A percentile compares a stretch with the other conserved stretches of the same genome.
These are phyloP conservation scores for Gnathonemus echidnorhynchus DNA, from an alignment of 2,113 vertebrate species.

Conservation along the genomic window DNA sequence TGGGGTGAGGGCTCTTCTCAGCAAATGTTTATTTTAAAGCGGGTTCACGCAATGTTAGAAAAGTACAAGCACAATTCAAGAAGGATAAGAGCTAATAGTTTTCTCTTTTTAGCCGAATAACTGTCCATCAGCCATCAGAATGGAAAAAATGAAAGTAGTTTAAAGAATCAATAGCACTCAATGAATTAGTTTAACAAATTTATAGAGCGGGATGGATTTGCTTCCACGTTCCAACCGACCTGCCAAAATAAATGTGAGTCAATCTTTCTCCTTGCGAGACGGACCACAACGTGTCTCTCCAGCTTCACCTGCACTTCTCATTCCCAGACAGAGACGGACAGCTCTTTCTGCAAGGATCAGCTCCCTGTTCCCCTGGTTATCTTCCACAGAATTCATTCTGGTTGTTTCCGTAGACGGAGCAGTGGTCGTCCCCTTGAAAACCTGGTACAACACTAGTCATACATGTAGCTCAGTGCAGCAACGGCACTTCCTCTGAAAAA, in stretches of 20 bases:
- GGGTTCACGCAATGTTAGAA: neutral
- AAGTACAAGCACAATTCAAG: neutral
- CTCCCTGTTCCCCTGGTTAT: neutral
- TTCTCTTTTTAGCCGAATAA: slow-evolving; percentile 37
- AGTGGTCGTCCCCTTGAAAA: neutral
- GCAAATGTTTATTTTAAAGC: slow-evolving; percentile 5
- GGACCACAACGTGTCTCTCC: slow-evolving; percentile 37
- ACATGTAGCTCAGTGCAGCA: neutral
- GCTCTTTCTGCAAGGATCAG: neutral
- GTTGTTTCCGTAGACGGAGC: neutral
- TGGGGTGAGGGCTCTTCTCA: neutral
- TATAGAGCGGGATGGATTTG: slow-evolving; percentile 42
- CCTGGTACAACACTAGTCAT: neutral
- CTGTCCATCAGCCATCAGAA: slow-evolving; percentile 51
- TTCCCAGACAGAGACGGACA: neutral
- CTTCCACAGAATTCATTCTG: neutral
- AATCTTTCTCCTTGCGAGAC: slow-evolving; percentile 38
- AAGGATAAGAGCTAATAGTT: neutral
- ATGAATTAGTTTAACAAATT: slow-evolving; percentile 50
- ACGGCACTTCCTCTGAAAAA: neutral
- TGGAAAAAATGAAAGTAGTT: slow-evolving; percentile 43
- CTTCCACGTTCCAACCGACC: slow-evolving; percentile 53
- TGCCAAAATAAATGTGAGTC: slow-evolving; percentile 53
- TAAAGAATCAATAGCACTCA: slow-evolving; percentile 47
- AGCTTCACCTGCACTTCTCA: neutral